Evolutionary conservation across 2,797 vertebrate species (phyloP).

Genomic region (Oophaga sylvatica): DNA sequence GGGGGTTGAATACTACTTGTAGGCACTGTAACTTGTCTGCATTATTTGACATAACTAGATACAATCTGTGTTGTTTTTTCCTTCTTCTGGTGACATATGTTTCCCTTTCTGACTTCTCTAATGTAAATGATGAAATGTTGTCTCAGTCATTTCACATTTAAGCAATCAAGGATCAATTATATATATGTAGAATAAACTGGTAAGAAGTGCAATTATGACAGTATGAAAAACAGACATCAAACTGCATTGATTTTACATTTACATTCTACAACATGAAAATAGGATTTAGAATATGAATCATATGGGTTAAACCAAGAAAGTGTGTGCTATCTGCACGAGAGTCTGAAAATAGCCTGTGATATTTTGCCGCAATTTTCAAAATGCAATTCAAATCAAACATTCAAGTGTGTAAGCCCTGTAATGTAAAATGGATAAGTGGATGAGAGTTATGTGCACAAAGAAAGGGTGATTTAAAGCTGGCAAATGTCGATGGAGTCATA

Average conservation of each 20-base stretch:
- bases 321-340: constrained; percentile 41
- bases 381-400: constrained; percentile 54
- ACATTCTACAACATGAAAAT: constrained; percentile 22
- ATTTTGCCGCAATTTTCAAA: constrained; percentile 46
- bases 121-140: constrained; percentile 47
- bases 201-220: constrained; percentile 45
- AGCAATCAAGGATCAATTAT: constrained; percentile 57
- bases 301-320: constrained; percentile 37
- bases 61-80: constrained; percentile 35
- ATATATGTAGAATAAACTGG: constrained; percentile 35
- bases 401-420: constrained; percentile 42
- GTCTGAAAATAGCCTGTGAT: constrained; percentile 45
- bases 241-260: constrained; percentile 32
- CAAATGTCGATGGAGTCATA: constrained; percentile 42
- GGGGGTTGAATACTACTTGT: no score
- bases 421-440: constrained; percentile 47
- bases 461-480: constrained; percentile 40
- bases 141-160: constrained; percentile 27
- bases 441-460: constrained; percentile 44
- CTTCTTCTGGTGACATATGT: constrained; percentile 24
- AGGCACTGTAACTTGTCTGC: constrained; percentile 33
- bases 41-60: constrained; percentile 40
- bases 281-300: constrained; percentile 26
- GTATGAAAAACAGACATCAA: constrained; percentile 28
- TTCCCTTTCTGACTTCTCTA: constrained; percentile 23